phyloP scores from a whole-genome alignment of 2,113 vertebrate species.

The Brachirus orientalis region DNA sequence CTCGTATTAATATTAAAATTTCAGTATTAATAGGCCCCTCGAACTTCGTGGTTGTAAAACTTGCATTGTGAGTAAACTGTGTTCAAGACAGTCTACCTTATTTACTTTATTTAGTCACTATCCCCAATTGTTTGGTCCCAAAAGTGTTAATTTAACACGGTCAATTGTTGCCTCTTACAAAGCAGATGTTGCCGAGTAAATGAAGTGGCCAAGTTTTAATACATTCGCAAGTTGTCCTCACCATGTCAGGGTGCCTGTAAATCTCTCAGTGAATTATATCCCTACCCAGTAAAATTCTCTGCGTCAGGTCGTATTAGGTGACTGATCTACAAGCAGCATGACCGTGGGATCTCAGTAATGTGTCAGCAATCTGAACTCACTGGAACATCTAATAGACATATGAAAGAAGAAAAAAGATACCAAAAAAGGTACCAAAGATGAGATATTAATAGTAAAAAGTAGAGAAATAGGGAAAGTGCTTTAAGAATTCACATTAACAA shows the following conservation, averaged over 20 bases:
- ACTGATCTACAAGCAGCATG: conserved; percentile 19
- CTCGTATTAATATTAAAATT: no score
- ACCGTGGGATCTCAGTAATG: conserved; percentile 8
- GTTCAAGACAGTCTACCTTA: background rate
- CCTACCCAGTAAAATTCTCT: conserved; percentile 20
- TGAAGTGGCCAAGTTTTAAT: conserved; percentile 24
- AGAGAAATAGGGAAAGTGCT: background rate
- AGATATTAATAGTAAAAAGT: background rate
- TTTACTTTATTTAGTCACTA: background rate
- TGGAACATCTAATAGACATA: conserved; percentile 31
- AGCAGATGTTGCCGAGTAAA: conserved; percentile 6
- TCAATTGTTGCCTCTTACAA: background rate
- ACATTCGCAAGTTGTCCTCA: conserved; percentile 35
- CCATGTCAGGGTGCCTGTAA: conserved; percentile 37
- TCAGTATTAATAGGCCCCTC: no score
- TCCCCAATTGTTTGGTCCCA: background rate
- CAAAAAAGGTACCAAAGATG: background rate
- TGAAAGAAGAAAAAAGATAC: no score
- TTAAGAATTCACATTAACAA: background rate
- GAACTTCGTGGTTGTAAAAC: no score
- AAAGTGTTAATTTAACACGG: background rate
- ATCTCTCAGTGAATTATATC: conserved; percentile 33
- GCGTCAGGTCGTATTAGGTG: conserved; percentile 40
- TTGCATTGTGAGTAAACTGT: no score
- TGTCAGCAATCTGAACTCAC: conserved; percentile 32